These are phyloP conservation scores for Silvanus unidentatus DNA, from an alignment of 2,888 invertebrate genomes.

Conservation along the genomic window DNA sequence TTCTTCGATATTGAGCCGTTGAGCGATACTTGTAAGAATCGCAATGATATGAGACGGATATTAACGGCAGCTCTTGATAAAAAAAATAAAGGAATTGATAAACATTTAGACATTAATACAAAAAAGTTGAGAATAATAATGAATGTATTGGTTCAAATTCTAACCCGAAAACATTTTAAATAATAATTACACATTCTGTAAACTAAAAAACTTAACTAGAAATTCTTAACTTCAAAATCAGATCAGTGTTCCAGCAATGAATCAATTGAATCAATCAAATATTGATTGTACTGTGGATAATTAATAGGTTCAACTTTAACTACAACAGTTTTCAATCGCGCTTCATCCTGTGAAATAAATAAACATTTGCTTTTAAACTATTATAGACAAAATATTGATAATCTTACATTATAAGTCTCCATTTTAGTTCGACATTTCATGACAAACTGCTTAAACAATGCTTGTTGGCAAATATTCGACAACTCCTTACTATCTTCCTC, in stretches of 20 bases:
- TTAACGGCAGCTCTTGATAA: too few relatives aligned
- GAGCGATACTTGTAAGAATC: too few relatives aligned
- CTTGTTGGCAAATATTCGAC: conserved; percentile 40
- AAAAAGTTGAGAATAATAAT: too few relatives aligned
- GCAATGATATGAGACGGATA: too few relatives aligned
- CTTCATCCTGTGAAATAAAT: conserved; percentile 63
- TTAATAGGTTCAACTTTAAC: conserved; percentile 66
- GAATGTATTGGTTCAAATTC: too few relatives aligned
- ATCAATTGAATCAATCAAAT: conserved; percentile 27
- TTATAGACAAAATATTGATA: not conserved
- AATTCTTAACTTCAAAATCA: too few relatives aligned
- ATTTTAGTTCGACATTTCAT: conserved; percentile 83
- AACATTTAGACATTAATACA: too few relatives aligned
- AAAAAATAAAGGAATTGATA: too few relatives aligned
- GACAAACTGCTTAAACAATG: conserved; percentile 65
- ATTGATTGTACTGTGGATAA: conserved; percentile 63
- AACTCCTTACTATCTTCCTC: conserved; percentile 62
- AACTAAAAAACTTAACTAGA: too few relatives aligned
- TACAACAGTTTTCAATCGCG: conserved; percentile 69
- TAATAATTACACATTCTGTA: too few relatives aligned
- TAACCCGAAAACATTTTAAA: too few relatives aligned
- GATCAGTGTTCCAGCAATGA: conserved; percentile 13
- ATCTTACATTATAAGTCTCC: conserved; percentile 81
- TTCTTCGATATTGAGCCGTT: too few relatives aligned
- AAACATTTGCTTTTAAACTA: not conserved